Conservation (phyloP, 2,113 vertebrate species). For the Microtus oregoni region DNA sequence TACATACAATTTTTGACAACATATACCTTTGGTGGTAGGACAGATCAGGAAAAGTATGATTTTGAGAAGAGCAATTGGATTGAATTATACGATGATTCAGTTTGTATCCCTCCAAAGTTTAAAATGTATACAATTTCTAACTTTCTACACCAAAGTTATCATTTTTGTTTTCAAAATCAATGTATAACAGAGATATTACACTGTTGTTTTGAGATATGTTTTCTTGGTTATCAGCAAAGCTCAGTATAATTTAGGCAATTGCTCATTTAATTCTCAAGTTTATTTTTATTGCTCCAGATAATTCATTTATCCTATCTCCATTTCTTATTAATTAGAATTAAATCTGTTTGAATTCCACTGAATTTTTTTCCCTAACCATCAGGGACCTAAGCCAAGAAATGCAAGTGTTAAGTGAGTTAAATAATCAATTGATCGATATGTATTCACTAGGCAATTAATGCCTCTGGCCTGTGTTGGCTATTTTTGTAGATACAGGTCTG, state of each 20-base stretch:
- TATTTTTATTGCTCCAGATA: constrained; percentile 63
- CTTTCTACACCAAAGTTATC: background rate
- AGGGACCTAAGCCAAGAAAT: constrained; percentile 76
- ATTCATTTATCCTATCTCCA: constrained; percentile 60
- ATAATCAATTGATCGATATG: constrained; percentile 81
- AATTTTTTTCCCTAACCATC: constrained; percentile 60
- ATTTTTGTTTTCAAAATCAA: constrained; percentile 35
- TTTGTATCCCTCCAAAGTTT: background rate
- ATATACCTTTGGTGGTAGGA: constrained; percentile 2
- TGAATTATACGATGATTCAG: background rate
- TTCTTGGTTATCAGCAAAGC: constrained; percentile 43
- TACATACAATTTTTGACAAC: constrained; percentile 37
- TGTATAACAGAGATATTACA: constrained; percentile 4
- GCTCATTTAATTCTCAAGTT: constrained; percentile 40
- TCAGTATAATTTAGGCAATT: constrained; percentile 45
- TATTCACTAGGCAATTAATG: constrained; percentile 79
- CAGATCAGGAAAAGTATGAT: constrained; percentile 25
- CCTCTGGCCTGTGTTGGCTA: constrained; percentile 64
- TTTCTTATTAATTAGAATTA: constrained; percentile 74
- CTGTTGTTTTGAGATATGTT: constrained; percentile 49
- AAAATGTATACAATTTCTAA: background rate
- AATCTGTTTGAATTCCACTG: constrained; percentile 70
- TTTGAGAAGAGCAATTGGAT: constrained; percentile 2
- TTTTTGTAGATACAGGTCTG: constrained; percentile 64
- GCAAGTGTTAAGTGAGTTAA: constrained; percentile 81